These are phyloP conservation scores for Rhabdophis nuchalis DNA, from an alignment of 2,797 vertebrate species.

Conservation along the genomic window DNA sequence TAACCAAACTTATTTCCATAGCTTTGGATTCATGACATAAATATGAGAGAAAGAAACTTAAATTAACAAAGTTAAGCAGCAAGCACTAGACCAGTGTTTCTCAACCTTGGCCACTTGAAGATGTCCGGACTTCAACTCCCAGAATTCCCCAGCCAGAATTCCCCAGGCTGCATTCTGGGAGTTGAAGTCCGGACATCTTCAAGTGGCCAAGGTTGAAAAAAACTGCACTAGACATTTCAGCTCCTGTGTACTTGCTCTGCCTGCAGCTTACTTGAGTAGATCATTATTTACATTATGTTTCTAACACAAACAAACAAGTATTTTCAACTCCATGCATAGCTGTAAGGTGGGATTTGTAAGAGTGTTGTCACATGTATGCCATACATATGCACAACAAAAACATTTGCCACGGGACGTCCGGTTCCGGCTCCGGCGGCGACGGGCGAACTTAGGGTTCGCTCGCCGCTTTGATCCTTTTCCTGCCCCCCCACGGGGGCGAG, in stretches of 20 bases:
- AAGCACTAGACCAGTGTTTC: not conserved
- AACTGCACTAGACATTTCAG: not conserved
- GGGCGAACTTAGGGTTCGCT: no score
- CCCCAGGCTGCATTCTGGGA: no score
- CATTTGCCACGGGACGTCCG: not conserved
- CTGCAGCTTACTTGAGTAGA: not conserved
- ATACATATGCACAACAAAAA: not conserved
- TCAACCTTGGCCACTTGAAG: no score
- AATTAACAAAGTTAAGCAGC: not conserved
- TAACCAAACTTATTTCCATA: not conserved
- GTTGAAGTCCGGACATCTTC: no score
- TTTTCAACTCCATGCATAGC: not conserved
- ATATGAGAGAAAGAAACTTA: not conserved
- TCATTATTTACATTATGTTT: not conserved
- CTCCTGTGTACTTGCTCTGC: not conserved
- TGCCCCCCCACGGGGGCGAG: no score
- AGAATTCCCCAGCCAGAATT: no score
- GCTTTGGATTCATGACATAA: not conserved
- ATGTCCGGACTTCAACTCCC: no score
- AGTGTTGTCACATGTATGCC: not conserved
- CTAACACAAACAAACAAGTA: not conserved
- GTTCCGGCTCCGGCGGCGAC: no score
- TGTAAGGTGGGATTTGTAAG: not conserved
- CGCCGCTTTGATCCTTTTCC: no score
- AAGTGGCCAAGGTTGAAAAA: no score